phyloP scores from a whole-genome alignment of 2,797 vertebrate genomes.

The Hoplostethus atlanticus region DNA sequence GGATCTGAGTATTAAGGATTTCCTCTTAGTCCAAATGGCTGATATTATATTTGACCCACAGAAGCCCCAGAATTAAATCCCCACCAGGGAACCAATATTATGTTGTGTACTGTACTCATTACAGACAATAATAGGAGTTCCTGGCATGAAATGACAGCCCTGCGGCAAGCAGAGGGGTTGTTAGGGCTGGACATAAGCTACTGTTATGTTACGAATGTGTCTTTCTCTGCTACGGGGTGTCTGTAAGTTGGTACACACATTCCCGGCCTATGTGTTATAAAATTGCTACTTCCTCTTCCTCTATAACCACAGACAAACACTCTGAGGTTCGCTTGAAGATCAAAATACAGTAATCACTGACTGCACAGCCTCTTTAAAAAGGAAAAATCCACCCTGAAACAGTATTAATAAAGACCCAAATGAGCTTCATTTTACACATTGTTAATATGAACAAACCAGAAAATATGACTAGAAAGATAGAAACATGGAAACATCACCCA shows the following conservation, averaged over 20 bases:
- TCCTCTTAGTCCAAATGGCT: neutral
- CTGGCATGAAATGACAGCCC: slow-evolving; percentile 37
- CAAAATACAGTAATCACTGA: slow-evolving; percentile 15
- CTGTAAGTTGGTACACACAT: slow-evolving; percentile 38
- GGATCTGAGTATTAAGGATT: neutral
- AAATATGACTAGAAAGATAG: neutral
- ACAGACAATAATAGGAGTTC: slow-evolving; percentile 28
- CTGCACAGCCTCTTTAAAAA: slow-evolving; percentile 2
- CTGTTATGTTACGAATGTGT: slow-evolving; percentile 33
- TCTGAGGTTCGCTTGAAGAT: slow-evolving; percentile 41
- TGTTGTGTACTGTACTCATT: slow-evolving; percentile 10
- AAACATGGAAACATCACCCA: no score
- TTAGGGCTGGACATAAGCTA: slow-evolving; percentile 45
- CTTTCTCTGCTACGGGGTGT: slow-evolving; percentile 7
- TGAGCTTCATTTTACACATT: no score
- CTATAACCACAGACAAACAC: slow-evolving; percentile 54
- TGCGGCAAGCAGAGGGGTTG: slow-evolving; percentile 45
- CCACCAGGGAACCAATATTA: slow-evolving; percentile 6
- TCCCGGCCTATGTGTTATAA: slow-evolving; percentile 32
- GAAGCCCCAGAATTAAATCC: neutral
- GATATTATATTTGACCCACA: slow-evolving; percentile 8
- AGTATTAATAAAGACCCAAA: no score
- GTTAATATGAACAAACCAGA: no score
- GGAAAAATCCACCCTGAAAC: slow-evolving; percentile 15
- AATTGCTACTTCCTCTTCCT: slow-evolving; percentile 56